A percentile compares a stretch with the other conserved stretches of the same genome.
phyloP scores from a whole-genome alignment of 2,888 invertebrate genomes.

The Artemia sinica region DNA sequence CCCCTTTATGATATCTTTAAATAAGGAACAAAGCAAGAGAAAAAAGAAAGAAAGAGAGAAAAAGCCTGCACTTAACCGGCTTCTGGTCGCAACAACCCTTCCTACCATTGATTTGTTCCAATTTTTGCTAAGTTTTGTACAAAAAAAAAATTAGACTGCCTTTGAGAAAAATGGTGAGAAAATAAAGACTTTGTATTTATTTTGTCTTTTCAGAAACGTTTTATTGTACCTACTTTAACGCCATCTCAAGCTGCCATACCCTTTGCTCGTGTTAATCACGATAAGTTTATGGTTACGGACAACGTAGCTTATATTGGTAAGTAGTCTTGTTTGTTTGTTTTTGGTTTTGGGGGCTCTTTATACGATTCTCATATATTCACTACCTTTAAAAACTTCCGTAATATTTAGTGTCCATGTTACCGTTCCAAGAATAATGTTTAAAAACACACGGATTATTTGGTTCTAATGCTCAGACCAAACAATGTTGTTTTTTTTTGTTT shows the following conservation, averaged over 20 bases:
- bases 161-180: constrained; percentile 13
- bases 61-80: no score
- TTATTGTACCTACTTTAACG: constrained; percentile 60
- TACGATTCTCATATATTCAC: no score
- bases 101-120: background rate
- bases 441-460: no score
- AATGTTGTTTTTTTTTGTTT: no score
- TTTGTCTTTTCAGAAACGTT: constrained; percentile 49
- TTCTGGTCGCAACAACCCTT: background rate
- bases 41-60: no score
- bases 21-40: no score
- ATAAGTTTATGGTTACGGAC: constrained; percentile 97
- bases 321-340: constrained; percentile 21
- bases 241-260: constrained; percentile 66
- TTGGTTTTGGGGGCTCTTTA: no score
- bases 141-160: constrained; percentile 11
- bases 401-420: no score
- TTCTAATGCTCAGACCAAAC: no score
- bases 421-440: no score
- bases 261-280: constrained; percentile 79
- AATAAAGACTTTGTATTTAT: constrained; percentile 17
- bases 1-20: no score
- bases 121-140: constrained; percentile 4
- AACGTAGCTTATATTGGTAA: constrained; percentile 71
- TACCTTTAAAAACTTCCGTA: no score